These are phyloP conservation scores for Hyperoplus lanceolatus DNA, from an alignment of 2,797 vertebrate genomes.

Conservation along the genomic window DNA sequence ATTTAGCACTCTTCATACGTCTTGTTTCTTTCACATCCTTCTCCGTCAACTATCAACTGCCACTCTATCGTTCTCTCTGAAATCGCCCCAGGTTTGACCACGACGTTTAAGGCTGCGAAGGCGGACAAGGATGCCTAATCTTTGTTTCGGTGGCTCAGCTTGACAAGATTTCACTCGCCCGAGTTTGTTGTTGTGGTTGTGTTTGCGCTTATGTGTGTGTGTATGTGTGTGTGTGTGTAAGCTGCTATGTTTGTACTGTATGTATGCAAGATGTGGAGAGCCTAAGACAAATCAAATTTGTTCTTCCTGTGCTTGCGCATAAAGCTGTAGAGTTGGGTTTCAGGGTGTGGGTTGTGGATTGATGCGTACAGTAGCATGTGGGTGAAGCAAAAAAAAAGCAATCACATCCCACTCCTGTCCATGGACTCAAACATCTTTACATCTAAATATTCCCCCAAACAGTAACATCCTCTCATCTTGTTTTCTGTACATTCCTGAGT, in stretches of 20 bases:
- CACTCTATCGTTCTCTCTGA: conserved; percentile 61
- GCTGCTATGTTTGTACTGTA: conserved; percentile 55
- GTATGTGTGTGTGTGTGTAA: neutral
- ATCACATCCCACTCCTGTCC: conserved; percentile 77
- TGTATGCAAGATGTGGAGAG: conserved; percentile 70
- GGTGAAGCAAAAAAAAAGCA: conserved; percentile 64
- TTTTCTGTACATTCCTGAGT: conserved; percentile 59
- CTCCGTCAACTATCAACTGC: conserved; percentile 64
- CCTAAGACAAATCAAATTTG: conserved; percentile 77
- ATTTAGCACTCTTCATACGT: conserved; percentile 60
- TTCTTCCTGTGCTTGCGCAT: conserved; percentile 59
- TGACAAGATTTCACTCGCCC: conserved; percentile 82
- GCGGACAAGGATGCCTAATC: conserved; percentile 86
- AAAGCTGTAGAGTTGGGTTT: conserved; percentile 69
- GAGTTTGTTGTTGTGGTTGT: conserved; percentile 69
- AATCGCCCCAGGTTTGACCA: conserved; percentile 86
- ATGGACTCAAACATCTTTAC: conserved; percentile 66
- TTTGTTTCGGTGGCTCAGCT: conserved; percentile 74
- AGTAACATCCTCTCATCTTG: conserved; percentile 64
- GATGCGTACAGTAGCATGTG: conserved; percentile 71
- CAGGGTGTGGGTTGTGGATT: conserved; percentile 78
- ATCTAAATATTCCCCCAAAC: conserved; percentile 69
- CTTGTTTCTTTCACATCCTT: conserved; percentile 60
- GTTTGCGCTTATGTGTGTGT: conserved; percentile 52
- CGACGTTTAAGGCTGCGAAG: conserved; percentile 76